A percentile compares a stretch with the other conserved stretches of the same genome.
These are phyloP conservation scores for Xyliphius kryptos DNA, from an alignment of 2,113 vertebrate genomes.

Conservation along the genomic window DNA sequence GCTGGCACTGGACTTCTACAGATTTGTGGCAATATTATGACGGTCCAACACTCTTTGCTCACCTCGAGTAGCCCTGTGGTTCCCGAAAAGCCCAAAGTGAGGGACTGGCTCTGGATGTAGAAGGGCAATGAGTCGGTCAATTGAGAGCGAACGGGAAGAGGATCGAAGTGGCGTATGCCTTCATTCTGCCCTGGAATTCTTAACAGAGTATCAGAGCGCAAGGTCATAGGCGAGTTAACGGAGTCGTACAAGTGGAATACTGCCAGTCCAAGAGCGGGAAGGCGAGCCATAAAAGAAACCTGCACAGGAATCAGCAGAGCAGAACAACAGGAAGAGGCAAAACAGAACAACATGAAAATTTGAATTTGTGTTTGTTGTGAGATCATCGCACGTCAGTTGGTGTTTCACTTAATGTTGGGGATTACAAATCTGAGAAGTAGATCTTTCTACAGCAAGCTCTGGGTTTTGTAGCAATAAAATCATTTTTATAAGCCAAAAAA, in stretches of 20 bases:
- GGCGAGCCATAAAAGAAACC: constrained; percentile 80
- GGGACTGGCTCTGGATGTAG: constrained; percentile 78
- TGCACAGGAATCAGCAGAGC: constrained; percentile 42
- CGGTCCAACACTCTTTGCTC: constrained; percentile 23
- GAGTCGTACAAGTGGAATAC: constrained; percentile 81
- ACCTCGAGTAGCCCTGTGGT: constrained; percentile 83
- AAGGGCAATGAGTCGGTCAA: constrained; percentile 66
- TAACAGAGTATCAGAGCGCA: constrained; percentile 71
- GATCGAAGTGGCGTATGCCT: constrained; percentile 55
- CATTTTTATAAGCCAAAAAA: too few relatives aligned
- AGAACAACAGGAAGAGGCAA: background rate
- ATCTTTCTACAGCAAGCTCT: too few relatives aligned
- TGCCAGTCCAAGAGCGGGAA: constrained; percentile 77
- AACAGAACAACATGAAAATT: background rate
- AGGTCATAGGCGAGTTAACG: constrained; percentile 57
- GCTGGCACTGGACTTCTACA: background rate
- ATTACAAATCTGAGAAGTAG: too few relatives aligned
- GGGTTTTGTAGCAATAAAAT: too few relatives aligned
- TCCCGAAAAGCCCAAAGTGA: constrained; percentile 86
- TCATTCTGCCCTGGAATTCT: constrained; percentile 64
- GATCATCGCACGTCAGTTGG: too few relatives aligned
- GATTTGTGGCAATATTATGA: too few relatives aligned
- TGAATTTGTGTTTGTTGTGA: constrained; percentile 4
- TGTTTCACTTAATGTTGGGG: too few relatives aligned
- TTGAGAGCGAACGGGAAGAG: constrained; percentile 69